These are phyloP conservation scores for Ictalurus punctatus DNA, from an alignment of 2,113 vertebrate genomes.

Conservation along the genomic window DNA sequence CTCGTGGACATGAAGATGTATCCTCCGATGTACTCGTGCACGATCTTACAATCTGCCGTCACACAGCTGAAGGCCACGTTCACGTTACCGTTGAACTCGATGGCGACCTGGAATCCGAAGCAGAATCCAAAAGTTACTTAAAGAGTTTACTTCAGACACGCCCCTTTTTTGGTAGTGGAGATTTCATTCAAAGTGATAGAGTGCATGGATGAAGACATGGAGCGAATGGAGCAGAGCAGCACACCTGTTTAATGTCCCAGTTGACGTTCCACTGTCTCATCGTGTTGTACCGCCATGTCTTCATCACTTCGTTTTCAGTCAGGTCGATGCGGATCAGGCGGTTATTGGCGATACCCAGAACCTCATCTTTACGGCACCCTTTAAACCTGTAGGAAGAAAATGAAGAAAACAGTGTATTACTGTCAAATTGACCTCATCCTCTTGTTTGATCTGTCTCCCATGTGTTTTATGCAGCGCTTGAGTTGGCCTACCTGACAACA, in stretches of 20 bases:
- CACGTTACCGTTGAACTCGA: constrained; percentile 80
- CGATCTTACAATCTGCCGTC: constrained; percentile 74
- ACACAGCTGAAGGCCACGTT: constrained; percentile 78
- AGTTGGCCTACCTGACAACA: constrained; percentile 68
- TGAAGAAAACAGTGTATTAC: neutral
- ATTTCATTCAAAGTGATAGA: neutral
- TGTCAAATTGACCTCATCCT: no score
- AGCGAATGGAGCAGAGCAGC: neutral
- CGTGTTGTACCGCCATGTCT: constrained; percentile 79
- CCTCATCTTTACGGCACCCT: constrained; percentile 75
- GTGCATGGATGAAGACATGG: neutral
- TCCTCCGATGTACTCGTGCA: constrained; percentile 80
- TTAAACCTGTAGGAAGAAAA: constrained; percentile 69
- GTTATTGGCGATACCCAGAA: constrained; percentile 76
- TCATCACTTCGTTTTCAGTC: constrained; percentile 67
- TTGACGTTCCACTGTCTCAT: constrained; percentile 83
- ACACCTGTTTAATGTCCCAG: constrained; percentile 79
- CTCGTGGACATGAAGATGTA: constrained; percentile 81
- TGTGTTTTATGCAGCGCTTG: neutral
- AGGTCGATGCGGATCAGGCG: constrained; percentile 76
- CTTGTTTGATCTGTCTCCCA: neutral
- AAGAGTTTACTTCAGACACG: neutral
- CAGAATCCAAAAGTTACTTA: neutral
- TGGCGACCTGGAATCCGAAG: constrained; percentile 70
- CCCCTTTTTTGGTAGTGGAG: neutral